Conservation (phyloP, 2,113 vertebrate genomes). For the Rynchops niger region DNA sequence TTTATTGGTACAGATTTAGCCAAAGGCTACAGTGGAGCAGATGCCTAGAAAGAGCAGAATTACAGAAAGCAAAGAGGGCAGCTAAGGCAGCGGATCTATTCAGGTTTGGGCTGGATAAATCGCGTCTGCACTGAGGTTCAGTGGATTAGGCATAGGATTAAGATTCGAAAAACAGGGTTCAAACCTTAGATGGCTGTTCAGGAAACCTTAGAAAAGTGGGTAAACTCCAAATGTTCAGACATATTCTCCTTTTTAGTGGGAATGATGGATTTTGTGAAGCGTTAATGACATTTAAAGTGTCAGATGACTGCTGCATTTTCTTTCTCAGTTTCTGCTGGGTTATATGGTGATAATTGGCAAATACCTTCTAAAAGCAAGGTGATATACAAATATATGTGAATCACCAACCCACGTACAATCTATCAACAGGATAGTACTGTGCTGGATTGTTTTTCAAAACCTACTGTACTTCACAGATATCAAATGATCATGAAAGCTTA, state of each 20-base stretch:
- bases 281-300: slow-evolving; percentile 22
- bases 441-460: not conserved
- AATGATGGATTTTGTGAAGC: not conserved
- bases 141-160: not conserved
- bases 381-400: slow-evolving; percentile 40
- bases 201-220: not conserved
- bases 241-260: not conserved
- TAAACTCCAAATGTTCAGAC: not conserved
- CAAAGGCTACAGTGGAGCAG: not conserved
- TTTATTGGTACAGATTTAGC: not conserved
- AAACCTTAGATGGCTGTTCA: not conserved
- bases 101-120: not conserved
- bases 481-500: not conserved
- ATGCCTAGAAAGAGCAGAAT: not conserved
- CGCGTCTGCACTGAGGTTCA: not conserved
- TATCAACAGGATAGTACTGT: not conserved
- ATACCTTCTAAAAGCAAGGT: slow-evolving; percentile 28
- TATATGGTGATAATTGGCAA: slow-evolving; percentile 5
- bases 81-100: not conserved
- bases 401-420: not conserved
- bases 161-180: not conserved
- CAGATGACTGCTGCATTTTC: not conserved
- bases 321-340: not conserved
- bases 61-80: not conserved
- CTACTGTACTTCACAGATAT: not conserved